Conservation (phyloP, 2,797 vertebrate genomes). For the Hippocampus kuda region DNA sequence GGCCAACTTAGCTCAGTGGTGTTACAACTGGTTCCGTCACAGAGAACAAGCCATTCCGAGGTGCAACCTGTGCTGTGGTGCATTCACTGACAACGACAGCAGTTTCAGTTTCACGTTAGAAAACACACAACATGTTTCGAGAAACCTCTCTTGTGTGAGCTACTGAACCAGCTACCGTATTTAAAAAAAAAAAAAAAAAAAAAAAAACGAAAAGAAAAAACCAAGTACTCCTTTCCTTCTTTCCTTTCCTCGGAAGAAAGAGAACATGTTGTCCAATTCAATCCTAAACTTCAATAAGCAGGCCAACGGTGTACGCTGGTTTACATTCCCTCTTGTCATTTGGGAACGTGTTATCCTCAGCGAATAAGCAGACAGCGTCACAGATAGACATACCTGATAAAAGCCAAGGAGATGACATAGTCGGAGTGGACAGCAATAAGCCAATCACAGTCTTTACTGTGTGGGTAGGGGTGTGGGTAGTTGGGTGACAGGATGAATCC, state of each 20-base stretch:
- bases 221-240: not conserved
- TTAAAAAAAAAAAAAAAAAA: too few species aligned
- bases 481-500: slow-evolving; percentile 96
- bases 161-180: slow-evolving; percentile 21
- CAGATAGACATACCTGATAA: slow-evolving; percentile 78
- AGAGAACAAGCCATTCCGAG: slow-evolving; percentile 52
- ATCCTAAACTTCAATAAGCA: not conserved
- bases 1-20: slow-evolving; percentile 39
- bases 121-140: slow-evolving; percentile 28
- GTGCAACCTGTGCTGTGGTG: slow-evolving; percentile 27
- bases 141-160: slow-evolving; percentile 35
- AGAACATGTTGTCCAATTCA: not conserved
- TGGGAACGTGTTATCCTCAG: not conserved
- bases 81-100: slow-evolving; percentile 33
- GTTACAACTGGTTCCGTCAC: slow-evolving; percentile 50
- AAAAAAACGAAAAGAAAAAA: too few species aligned
- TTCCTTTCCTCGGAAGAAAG: too few species aligned
- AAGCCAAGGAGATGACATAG: slow-evolving; percentile 95
- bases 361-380: not conserved
- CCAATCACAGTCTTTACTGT: slow-evolving; percentile 97
- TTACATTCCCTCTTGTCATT: not conserved
- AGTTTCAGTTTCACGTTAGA: slow-evolving; percentile 37
- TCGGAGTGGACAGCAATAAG: slow-evolving; percentile 85
- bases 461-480: slow-evolving; percentile 91
- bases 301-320: not conserved